Conservation (phyloP, 2,888 invertebrate species). For the Agrotis exclamationis region DNA sequence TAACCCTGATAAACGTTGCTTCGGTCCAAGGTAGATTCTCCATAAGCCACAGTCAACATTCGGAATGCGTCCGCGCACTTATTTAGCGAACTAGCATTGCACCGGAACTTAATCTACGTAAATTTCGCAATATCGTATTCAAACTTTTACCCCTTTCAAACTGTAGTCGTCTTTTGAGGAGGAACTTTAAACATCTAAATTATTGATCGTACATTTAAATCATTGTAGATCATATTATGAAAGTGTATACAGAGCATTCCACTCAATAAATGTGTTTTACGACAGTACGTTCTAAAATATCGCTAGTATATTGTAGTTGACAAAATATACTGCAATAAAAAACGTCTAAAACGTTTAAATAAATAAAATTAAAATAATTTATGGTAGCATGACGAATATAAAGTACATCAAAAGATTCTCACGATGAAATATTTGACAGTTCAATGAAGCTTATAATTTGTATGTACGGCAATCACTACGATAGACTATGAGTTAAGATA, state of each 20-base stretch:
- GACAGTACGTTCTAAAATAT: slow-evolving; percentile 9
- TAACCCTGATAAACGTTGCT: too few relatives aligned
- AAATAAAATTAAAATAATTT: slow-evolving; percentile 48
- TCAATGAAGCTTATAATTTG: slow-evolving; percentile 41
- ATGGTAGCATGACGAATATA: slow-evolving; percentile 30
- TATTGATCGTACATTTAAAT: background rate
- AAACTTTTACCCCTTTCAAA: background rate
- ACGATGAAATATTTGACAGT: slow-evolving; percentile 36
- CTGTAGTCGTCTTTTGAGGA: background rate
- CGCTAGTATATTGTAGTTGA: slow-evolving; percentile 12
- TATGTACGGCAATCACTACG: slow-evolving; percentile 11
- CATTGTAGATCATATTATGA: background rate
- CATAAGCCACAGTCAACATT: too few relatives aligned
- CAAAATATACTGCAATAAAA: slow-evolving; percentile 45
- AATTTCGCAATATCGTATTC: background rate
- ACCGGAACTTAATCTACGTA: background rate
- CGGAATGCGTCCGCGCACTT: too few relatives aligned
- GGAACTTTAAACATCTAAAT: background rate
- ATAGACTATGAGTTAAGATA: slow-evolving; percentile 23
- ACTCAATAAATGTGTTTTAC: background rate
- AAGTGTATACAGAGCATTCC: background rate
- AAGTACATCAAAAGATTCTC: slow-evolving; percentile 37
- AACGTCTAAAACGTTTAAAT: slow-evolving; percentile 41
- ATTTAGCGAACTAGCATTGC: background rate
- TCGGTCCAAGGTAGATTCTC: too few relatives aligned